phyloP scores from a whole-genome alignment of 2,888 invertebrate species.

The Drosophila peninsularis region DNA sequence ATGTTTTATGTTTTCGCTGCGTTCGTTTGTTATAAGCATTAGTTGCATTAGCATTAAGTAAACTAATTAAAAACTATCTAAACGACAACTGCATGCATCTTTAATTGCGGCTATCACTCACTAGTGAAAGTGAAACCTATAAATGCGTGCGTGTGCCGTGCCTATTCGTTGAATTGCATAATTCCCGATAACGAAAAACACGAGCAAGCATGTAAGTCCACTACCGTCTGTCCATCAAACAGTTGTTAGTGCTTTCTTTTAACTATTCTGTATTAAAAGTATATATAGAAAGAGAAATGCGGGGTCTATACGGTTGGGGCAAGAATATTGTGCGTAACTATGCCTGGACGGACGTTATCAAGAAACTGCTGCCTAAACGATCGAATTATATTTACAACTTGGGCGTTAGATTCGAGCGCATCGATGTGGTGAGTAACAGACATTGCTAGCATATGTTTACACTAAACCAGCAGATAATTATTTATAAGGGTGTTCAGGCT shows the following conservation, averaged over 20 bases:
- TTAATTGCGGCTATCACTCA: constrained; percentile 5
- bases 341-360: constrained; percentile 43
- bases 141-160: constrained; percentile 22
- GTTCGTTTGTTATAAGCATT: constrained; percentile 44
- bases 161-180: constrained; percentile 63
- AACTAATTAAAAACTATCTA: constrained; percentile 43
- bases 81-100: not conserved
- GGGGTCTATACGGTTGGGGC: constrained; percentile 35
- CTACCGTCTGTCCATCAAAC: constrained; percentile 20
- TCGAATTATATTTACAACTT: constrained; percentile 71
- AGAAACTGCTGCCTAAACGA: constrained; percentile 44
- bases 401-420: constrained; percentile 57
- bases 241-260: constrained; percentile 33
- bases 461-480: not conserved
- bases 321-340: constrained; percentile 30
- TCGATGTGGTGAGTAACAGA: constrained; percentile 55
- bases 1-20: constrained; percentile 40
- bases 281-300: constrained; percentile 46
- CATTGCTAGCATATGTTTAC: not conserved
- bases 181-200: constrained; percentile 61
- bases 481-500: not conserved
- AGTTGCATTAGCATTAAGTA: constrained; percentile 55
- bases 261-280: constrained; percentile 43
- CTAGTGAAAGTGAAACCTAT: constrained; percentile 37
- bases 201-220: constrained; percentile 27